These are phyloP conservation scores for Eupithecia pulchellata DNA, from an alignment of 2,888 invertebrate species.

Conservation along the genomic window DNA sequence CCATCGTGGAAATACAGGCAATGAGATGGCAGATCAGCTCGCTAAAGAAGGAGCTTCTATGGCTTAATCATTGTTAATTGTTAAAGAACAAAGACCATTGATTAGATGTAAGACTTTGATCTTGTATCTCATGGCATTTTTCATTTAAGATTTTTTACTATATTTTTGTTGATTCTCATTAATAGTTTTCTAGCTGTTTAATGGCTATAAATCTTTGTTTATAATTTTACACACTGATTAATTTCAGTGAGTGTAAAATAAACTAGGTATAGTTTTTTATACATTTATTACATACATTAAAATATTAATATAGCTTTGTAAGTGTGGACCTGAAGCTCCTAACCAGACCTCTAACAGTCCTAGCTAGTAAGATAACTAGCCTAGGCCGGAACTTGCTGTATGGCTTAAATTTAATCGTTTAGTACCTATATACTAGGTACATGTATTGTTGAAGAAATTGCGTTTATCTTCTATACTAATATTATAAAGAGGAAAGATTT, in stretches of 20 bases:
- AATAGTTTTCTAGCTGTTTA: not conserved
- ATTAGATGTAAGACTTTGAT: not conserved
- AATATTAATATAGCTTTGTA: not conserved
- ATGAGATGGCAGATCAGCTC: slow-evolving; percentile 95
- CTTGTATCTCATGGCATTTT: not conserved
- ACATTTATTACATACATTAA: not conserved
- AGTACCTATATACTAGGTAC: not conserved
- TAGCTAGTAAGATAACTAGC: not conserved
- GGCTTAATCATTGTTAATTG: slow-evolving; percentile 50
- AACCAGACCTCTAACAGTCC: not conserved
- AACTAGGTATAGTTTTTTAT: not conserved
- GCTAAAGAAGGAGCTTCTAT: slow-evolving; percentile 91
- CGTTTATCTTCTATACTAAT: too few species aligned
- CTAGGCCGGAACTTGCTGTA: not conserved
- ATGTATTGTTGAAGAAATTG: not conserved
- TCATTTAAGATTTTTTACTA: not conserved
- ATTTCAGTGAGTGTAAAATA: not conserved
- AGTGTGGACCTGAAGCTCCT: not conserved
- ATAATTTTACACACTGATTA: not conserved
- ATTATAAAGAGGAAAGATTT: too few species aligned
- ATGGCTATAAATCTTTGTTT: not conserved
- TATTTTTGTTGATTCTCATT: not conserved
- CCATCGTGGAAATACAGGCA: slow-evolving; percentile 93
- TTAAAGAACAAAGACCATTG: not conserved
- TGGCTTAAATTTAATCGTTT: not conserved